Conservation (phyloP, 2,113 vertebrate species). For the Thryonomys swinderianus region DNA sequence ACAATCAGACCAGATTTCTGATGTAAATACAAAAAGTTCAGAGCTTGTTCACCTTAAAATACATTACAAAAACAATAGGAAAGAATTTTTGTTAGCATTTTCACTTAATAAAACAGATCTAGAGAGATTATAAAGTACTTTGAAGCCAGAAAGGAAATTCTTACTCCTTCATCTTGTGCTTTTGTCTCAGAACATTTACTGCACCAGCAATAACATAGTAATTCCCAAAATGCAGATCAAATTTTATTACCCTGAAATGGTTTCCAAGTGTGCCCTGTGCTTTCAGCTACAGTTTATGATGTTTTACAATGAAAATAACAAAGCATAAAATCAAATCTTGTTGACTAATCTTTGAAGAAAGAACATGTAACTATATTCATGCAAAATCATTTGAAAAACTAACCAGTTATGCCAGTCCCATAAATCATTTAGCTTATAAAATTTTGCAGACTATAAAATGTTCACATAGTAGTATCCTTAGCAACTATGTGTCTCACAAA, state of each 20-base stretch:
- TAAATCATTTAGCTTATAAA: not conserved
- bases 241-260: not conserved
- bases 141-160: conserved; percentile 4
- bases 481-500: conserved; percentile 20
- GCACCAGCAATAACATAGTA: not conserved
- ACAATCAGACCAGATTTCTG: not conserved
- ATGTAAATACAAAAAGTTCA: not conserved
- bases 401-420: not conserved
- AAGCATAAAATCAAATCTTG: conserved; percentile 12
- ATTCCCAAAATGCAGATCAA: not conserved
- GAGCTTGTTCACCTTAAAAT: not conserved
- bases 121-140: conserved; percentile 1
- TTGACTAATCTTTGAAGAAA: conserved; percentile 47
- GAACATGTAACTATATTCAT: not conserved
- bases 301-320: not conserved
- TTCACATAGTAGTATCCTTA: not conserved
- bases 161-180: not conserved
- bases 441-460: not conserved
- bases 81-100: not conserved
- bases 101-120: conserved; percentile 5
- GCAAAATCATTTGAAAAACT: not conserved
- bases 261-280: not conserved
- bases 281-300: not conserved
- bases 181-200: conserved; percentile 28
- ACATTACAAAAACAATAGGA: not conserved